Percentiles rank a stretch among this genome's conserved stretches.
phyloP scores from a whole-genome alignment of 1,140 invertebrate species.

The Sarcophaga peregrina region DNA sequence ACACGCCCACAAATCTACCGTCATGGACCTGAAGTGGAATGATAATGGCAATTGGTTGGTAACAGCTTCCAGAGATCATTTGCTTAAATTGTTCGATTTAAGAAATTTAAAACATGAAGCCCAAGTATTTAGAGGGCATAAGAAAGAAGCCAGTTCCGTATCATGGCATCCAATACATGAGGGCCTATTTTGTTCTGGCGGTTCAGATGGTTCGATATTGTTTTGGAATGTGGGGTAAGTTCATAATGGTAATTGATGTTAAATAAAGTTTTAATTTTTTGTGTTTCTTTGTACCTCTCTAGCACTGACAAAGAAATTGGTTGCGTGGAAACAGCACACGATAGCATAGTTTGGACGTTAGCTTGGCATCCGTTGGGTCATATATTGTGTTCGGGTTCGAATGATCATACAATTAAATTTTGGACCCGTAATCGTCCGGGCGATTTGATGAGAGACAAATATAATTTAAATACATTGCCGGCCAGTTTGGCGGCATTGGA shows the following conservation, averaged over 20 bases:
- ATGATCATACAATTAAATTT: constrained; percentile 98
- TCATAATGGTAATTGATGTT: constrained; percentile 3
- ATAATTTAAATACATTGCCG: constrained; percentile 93
- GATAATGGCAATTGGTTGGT: constrained; percentile 99
- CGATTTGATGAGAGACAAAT: constrained; percentile 97
- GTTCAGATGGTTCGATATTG: constrained; percentile 96
- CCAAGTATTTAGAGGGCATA: constrained; percentile 97
- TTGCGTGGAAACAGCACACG: constrained; percentile 97
- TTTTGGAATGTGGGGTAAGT: constrained; percentile 97
- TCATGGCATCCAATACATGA: constrained; percentile 99
- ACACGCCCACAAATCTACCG: constrained; percentile 98
- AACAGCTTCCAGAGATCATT: constrained; percentile 97
- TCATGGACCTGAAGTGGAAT: constrained; percentile 99
- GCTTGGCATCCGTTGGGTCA: constrained; percentile 99
- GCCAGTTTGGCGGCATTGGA: constrained; percentile 78
- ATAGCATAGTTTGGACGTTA: constrained; percentile 98
- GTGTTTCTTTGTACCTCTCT: constrained; percentile 45
- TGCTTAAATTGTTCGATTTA: constrained; percentile 98
- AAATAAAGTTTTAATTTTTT: constrained; percentile 26
- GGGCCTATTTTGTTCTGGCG: constrained; percentile 94
- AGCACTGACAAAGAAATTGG: constrained; percentile 98
- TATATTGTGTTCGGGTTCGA: constrained; percentile 97
- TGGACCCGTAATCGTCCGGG: constrained; percentile 99
- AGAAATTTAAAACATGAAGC: constrained; percentile 93
- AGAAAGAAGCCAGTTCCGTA: constrained; percentile 97